Evolutionary conservation across 2,113 vertebrate genomes (phyloP), one percentile per base, ranked within the genome.

Genomic region (Callionymus lyra): DNA sequence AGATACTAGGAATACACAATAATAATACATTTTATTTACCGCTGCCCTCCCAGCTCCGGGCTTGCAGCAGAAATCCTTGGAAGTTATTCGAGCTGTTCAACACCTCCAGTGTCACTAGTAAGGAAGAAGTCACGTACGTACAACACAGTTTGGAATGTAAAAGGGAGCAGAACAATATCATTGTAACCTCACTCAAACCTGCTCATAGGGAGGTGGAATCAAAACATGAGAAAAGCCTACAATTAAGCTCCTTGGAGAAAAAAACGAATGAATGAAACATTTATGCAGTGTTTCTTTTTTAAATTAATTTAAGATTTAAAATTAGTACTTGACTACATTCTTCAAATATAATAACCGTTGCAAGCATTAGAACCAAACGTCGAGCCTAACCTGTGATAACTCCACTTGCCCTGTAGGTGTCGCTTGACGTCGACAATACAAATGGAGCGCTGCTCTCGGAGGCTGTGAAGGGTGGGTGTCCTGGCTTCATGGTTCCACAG

Each of bases 21-120:
- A 14, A 35, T 35, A 4, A 12, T 34, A 47, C 12, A 18, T 15
- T 1, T 36, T 10, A 6, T 21, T 14, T 44, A 59, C 59, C 45
- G 3, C 15, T 10, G 13, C 33, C 40, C 15, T 10, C 6, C 38
- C 9, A 40, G 33, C 53, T 61, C 21, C 45, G 33, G 40, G 78
- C 74, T 51, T 80, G 81, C 36, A 80, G 49, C 47, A 81, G 31
- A 57, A 83, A 83, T 13, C 81, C 77, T 52, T 68, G 12, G 41
- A 80, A 79, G 13, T 48, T 12, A 5, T 10, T 6, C 13, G 49
- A 38, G 38, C 34, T 63, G 46, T 27, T 11, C 12, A 10, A n/a
- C 31, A 44, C 54, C 56, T 74, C 63, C 66, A 81, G 16, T 10
- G 53, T 74, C 50, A 78, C 74, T 79, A 52, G 2, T 12, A 19